These are phyloP conservation scores for Caenorhabditis sulstoni DNA, from an alignment of 2,888 invertebrate genomes.

Conservation along the genomic window DNA sequence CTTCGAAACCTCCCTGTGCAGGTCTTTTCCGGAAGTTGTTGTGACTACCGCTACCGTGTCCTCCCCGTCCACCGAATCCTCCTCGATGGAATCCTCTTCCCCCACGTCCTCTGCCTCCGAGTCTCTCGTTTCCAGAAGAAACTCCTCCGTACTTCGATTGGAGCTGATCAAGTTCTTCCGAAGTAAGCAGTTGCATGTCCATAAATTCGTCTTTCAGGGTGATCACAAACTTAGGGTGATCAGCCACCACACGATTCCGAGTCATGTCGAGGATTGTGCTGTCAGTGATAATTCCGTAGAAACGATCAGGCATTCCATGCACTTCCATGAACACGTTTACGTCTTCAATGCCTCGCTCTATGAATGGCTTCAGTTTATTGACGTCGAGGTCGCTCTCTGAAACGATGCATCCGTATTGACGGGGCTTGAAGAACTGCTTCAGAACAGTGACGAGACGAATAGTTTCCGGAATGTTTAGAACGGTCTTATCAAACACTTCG, in stretches of 20 bases:
- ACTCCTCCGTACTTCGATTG: constrained; percentile 52
- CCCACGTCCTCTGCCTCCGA: constrained; percentile 52
- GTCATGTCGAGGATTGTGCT: constrained; percentile 74
- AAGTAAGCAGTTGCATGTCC: constrained; percentile 43
- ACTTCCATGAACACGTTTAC: constrained; percentile 75
- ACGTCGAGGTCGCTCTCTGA: constrained; percentile 74
- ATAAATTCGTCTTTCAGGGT: constrained; percentile 63
- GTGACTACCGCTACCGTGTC: not conserved
- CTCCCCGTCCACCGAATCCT: constrained; percentile 33
- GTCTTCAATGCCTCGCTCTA: constrained; percentile 67
- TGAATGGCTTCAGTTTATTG: constrained; percentile 71
- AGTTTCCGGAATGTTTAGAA: constrained; percentile 76
- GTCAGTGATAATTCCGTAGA: constrained; percentile 72
- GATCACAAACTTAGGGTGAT: constrained; percentile 72
- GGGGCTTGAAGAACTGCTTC: constrained; percentile 71
- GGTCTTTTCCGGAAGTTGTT: constrained; percentile 44
- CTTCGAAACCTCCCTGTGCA: constrained; percentile 22
- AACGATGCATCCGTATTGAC: constrained; percentile 73
- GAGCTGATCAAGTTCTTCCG: constrained; percentile 47
- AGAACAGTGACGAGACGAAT: constrained; percentile 73
- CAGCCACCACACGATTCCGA: constrained; percentile 73
- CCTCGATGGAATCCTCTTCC: constrained; percentile 59
- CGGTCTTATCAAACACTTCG: constrained; percentile 65
- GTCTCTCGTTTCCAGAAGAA: constrained; percentile 24
- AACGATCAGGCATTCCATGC: constrained; percentile 64